These are phyloP conservation scores for Gymnothorax reevesii DNA, from an alignment of 2,797 vertebrate species.

Conservation along the genomic window DNA sequence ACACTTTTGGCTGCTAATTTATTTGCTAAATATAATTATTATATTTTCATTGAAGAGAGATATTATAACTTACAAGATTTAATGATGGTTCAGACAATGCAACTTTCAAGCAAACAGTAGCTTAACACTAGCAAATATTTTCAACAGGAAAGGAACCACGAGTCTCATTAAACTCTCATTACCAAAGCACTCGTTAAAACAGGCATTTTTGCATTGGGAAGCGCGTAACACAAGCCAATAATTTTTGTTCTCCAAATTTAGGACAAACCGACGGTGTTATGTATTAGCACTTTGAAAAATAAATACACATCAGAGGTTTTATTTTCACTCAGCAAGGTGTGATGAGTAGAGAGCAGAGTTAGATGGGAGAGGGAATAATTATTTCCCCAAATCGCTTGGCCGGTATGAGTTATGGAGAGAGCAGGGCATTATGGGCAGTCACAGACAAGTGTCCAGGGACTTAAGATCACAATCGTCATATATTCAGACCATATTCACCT, in stretches of 20 bases:
- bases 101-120: too few relatives aligned
- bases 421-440: constrained; percentile 38
- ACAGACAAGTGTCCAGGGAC: constrained; percentile 34
- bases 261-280: background rate
- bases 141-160: too few relatives aligned
- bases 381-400: constrained; percentile 22
- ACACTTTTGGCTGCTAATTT: too few relatives aligned
- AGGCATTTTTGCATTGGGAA: too few relatives aligned
- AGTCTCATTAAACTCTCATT: too few relatives aligned
- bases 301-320: background rate
- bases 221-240: too few relatives aligned
- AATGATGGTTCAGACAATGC: too few relatives aligned
- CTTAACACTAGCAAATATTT: too few relatives aligned
- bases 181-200: too few relatives aligned
- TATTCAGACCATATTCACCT: constrained; percentile 45
- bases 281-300: background rate
- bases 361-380: background rate
- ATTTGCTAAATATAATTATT: too few relatives aligned
- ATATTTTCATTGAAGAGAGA: too few relatives aligned
- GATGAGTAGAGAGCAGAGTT: background rate
- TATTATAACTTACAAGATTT: too few relatives aligned
- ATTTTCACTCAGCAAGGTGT: background rate
- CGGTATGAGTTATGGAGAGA: constrained; percentile 36
- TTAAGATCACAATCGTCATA: constrained; percentile 31
- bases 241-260: background rate